These are phyloP conservation scores for Tinea semifulvella DNA, from an alignment of 2,888 invertebrate genomes.

Conservation along the genomic window DNA sequence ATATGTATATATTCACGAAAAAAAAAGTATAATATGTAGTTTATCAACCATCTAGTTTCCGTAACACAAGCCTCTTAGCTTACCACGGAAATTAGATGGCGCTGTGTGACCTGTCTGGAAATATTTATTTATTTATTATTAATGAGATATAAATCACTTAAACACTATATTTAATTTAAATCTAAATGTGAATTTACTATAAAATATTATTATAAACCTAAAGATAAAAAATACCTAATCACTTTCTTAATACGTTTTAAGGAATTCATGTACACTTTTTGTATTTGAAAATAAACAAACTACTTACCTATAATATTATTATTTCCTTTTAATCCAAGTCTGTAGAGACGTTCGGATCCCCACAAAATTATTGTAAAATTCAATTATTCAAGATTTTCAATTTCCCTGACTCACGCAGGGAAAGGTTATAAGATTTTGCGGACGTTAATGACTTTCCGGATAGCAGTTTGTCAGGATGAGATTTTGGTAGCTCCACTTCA, in stretches of 20 bases:
- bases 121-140: no score
- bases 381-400: conserved; percentile 58
- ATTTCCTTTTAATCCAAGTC: conserved; percentile 8
- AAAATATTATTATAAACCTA: no score
- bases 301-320: neutral
- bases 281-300: neutral
- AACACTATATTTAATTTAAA: no score
- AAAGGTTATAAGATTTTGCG: conserved; percentile 57
- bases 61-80: no score
- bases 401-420: conserved; percentile 33
- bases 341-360: conserved; percentile 8
- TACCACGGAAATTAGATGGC: no score
- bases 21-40: no score
- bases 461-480: conserved; percentile 50
- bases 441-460: conserved; percentile 58
- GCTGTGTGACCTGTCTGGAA: no score
- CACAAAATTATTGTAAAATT: conserved; percentile 25
- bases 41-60: no score
- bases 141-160: no score
- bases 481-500: conserved; percentile 37
- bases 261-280: neutral
- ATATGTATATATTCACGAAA: no score
- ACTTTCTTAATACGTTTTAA: neutral
- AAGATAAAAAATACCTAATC: no score
- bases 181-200: no score